Base-by-base conservation (phyloP, 2,888 invertebrate species). In the Myathropa florea region DNA sequence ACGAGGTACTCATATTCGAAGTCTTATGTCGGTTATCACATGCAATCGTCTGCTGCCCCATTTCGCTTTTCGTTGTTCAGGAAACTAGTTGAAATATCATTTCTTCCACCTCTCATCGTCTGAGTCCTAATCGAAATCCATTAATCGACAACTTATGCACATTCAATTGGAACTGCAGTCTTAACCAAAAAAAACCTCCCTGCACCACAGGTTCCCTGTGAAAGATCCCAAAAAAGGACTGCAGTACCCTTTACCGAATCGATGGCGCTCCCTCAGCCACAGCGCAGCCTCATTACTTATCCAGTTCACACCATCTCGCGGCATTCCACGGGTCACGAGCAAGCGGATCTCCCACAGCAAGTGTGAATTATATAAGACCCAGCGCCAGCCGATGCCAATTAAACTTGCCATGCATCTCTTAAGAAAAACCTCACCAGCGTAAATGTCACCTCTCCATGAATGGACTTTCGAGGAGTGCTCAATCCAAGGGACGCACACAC, bases 361-460 rank as follows among this genome's bases (percentile, higher is more conserved):
- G 82, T 82, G 82, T 82, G 72, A 82, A 85, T 85, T 65, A 77
- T n/a, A 64, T 73, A 68, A 85, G 18, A 18, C 18, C 18, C 46
- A 46, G 18, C 30, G 57, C 70, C 76, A 61, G 46, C 71, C 57
- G 76, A 60, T 68, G 80, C 33, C 60, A 68, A 64, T 82, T 78
- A 60, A 68, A 60, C 65, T 64, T 67, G 71, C 76, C 73, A 78
- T 76, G 24, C 26, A 82, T 57, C 72, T 33, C n/a, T 84, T 71
- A 65, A 24, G 46, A 46, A 67, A 57, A 55, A 63, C 71, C 18
- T 23, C 46, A 65, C 55, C 28, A 67, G n/a, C 18, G 55, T 70
- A 82, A 86, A 86, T 77, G 85, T 78, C 85, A 86, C 30, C 33
- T 65, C 53, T 30, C 85, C 82, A 82, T 55, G 36, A 82, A 78